Conservation (phyloP, 2,888 invertebrate species). For the Aleiodes alternator region DNA sequence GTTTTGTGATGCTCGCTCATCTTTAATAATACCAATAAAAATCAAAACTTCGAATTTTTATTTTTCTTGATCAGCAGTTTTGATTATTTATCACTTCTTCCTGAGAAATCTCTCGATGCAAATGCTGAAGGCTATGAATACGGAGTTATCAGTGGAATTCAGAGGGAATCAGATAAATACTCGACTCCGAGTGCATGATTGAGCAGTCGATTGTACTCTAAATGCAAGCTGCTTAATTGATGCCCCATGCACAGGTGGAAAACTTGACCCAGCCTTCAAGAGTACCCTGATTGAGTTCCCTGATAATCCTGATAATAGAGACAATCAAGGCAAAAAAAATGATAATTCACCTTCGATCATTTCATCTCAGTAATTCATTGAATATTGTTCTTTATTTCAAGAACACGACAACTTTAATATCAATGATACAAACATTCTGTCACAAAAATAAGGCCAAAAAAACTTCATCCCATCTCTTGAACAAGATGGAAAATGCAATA, state of each 20-base stretch:
- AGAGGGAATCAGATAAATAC: conserved; percentile 24
- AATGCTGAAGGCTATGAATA: conserved; percentile 11
- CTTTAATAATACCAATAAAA: no score
- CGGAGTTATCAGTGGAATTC: conserved; percentile 23
- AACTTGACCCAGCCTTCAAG: conserved; percentile 22
- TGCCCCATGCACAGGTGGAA: conserved; percentile 8
- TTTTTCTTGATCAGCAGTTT: no score
- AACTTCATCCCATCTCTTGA: conserved; percentile 8
- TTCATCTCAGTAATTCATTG: neutral
- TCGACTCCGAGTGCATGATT: conserved; percentile 3
- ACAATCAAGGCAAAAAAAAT: neutral
- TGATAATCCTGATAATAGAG: neutral
- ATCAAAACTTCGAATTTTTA: no score
- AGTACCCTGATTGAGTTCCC: neutral
- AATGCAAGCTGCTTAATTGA: conserved; percentile 18
- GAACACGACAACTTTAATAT: neutral
- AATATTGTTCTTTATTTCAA: no score
- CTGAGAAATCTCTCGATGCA: no score
- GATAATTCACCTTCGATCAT: neutral
- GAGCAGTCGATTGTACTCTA: conserved; percentile 22
- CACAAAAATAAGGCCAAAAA: neutral
- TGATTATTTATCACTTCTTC: no score
- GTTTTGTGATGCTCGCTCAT: no score
- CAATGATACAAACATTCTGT: neutral
- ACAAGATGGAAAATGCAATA: conserved; percentile 4